These are phyloP conservation scores for Branchipolynoe longqiensis DNA, from an alignment of 2,888 invertebrate species.

Conservation along the genomic window DNA sequence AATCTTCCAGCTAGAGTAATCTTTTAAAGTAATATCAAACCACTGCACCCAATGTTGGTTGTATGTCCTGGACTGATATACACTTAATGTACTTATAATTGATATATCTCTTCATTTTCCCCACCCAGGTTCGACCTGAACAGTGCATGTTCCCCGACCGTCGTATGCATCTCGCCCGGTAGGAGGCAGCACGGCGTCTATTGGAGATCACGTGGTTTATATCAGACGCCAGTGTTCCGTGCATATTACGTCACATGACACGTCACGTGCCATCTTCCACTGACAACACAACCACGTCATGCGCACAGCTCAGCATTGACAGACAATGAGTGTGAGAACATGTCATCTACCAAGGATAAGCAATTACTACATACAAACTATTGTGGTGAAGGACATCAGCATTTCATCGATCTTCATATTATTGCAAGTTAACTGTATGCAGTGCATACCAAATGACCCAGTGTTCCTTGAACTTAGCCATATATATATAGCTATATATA, in stretches of 20 bases:
- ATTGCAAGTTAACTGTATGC: too few relatives aligned
- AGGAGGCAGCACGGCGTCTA: background rate
- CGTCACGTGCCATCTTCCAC: background rate
- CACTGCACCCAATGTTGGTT: background rate
- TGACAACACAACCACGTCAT: conserved; percentile 5
- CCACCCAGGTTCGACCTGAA: background rate
- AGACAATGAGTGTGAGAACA: background rate
- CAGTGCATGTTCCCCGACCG: conserved; percentile 42
- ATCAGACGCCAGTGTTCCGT: background rate
- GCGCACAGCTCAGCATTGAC: background rate
- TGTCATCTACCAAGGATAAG: too few relatives aligned
- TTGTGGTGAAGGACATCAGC: too few relatives aligned
- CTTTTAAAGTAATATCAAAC: background rate
- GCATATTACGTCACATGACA: background rate
- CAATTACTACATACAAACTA: too few relatives aligned
- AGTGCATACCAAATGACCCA: too few relatives aligned
- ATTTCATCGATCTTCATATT: too few relatives aligned
- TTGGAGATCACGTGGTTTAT: background rate
- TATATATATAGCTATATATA: too few relatives aligned
- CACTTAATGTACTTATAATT: background rate
- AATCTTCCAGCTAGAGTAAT: background rate
- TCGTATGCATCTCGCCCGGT: background rate
- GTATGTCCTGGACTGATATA: background rate
- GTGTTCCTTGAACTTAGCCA: too few relatives aligned
- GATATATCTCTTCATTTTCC: background rate